These are phyloP conservation scores for Eugnorisma glareosa DNA, from an alignment of 2,888 invertebrate genomes.

Conservation along the genomic window DNA sequence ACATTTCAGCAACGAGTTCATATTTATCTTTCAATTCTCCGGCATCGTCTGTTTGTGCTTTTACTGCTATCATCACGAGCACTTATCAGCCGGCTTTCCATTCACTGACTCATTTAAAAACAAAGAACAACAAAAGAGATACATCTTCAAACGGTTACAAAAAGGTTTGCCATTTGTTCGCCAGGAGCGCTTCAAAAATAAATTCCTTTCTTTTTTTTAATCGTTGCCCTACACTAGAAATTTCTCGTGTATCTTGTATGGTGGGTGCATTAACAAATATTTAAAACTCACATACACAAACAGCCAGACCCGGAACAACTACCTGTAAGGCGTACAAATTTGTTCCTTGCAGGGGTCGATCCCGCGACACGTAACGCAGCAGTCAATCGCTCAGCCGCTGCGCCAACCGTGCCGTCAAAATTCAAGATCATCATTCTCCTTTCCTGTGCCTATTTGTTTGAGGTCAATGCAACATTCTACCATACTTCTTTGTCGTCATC, in stretches of 20 bases:
- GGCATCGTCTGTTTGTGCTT: slow-evolving; percentile 39
- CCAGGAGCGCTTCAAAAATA: not conserved
- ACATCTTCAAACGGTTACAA: slow-evolving; percentile 9
- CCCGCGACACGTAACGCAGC: too few relatives aligned
- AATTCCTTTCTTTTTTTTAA: not conserved
- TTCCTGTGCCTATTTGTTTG: not conserved
- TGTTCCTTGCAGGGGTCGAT: not conserved
- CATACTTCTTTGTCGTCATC: not conserved
- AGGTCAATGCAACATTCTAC: not conserved
- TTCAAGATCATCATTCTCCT: not conserved
- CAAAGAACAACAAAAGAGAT: slow-evolving; percentile 8
- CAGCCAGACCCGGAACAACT: not conserved
- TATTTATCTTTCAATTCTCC: slow-evolving; percentile 39
- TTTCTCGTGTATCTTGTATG: not conserved
- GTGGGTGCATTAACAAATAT: not conserved
- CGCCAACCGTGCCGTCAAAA: too few relatives aligned
- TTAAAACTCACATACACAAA: not conserved
- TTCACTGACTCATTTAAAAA: slow-evolving; percentile 45
- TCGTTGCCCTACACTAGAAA: not conserved
- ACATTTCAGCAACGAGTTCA: slow-evolving; percentile 13
- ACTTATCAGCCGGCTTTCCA: slow-evolving; percentile 50
- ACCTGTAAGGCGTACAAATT: not conserved
- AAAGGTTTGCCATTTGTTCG: not conserved
- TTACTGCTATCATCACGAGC: slow-evolving; percentile 52
- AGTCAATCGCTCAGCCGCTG: too few relatives aligned